These are phyloP conservation scores for Aromia moschata DNA, from an alignment of 2,888 invertebrate genomes.

Conservation along the genomic window DNA sequence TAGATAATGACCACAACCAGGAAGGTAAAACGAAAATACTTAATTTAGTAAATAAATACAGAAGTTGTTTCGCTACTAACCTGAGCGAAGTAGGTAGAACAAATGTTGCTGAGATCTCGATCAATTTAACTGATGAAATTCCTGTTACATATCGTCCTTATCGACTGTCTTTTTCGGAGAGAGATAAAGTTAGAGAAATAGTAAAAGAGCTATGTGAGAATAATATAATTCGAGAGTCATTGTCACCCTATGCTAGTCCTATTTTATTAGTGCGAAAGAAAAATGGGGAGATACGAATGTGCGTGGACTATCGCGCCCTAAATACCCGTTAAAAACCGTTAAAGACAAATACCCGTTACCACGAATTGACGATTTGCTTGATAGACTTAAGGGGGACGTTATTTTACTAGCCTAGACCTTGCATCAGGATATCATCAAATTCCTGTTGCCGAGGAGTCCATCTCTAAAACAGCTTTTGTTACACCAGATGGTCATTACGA, in stretches of 20 bases:
- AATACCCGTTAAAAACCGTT: slow-evolving; percentile 52
- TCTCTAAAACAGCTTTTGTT: too few species aligned
- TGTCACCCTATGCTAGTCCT: slow-evolving; percentile 34
- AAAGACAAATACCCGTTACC: slow-evolving; percentile 53
- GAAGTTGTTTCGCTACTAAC: not conserved
- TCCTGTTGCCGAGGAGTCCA: too few species aligned
- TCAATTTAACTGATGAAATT: slow-evolving; percentile 23
- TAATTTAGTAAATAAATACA: not conserved
- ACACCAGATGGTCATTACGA: too few species aligned
- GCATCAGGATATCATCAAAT: too few species aligned
- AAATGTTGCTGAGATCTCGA: not conserved
- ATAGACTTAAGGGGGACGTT: too few species aligned
- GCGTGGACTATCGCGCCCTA: slow-evolving; percentile 49
- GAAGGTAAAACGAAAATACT: too few species aligned
- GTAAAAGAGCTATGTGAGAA: slow-evolving; percentile 29
- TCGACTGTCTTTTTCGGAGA: slow-evolving; percentile 33
- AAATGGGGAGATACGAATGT: slow-evolving; percentile 43
- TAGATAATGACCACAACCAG: too few species aligned
- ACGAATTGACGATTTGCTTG: slow-evolving; percentile 54
- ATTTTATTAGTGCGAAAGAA: slow-evolving; percentile 37
- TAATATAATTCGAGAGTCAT: slow-evolving; percentile 32
- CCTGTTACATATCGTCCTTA: slow-evolving; percentile 36
- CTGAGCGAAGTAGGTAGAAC: not conserved
- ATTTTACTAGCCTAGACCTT: too few species aligned
- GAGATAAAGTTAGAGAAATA: slow-evolving; percentile 32